Base-by-base conservation (phyloP, 2,797 vertebrate genomes). In the Philypnodon macrostomus region DNA sequence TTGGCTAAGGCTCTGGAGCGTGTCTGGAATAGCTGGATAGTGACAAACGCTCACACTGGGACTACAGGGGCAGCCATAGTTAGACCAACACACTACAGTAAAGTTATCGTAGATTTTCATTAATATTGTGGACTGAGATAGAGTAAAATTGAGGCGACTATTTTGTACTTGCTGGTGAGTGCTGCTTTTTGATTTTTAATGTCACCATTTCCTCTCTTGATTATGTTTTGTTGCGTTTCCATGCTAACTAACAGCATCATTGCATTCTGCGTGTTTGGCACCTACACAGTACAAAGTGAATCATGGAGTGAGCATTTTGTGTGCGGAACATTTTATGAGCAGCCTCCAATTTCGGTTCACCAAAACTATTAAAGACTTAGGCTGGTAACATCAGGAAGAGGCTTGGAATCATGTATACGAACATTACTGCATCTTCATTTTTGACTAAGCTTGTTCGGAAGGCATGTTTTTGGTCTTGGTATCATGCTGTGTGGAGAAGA, bases 1-100 rank as follows among this genome's bases (percentile, higher is more conserved):
- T 93, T 92, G 91, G 91, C 85, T 79, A 79, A n/a, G 73, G 87
- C 85, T 79, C 65, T 63, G 64, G 73, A 85, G 84, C 87, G 85
- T 90, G 85, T 90, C 86, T 89, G 74, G 82, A 90, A 90, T 89
- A 84, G 70, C 74, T 69, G 63, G 76, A 65, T 55, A 63, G 83
- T 77, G 77, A 74, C 80, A 58, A 73, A 58, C 65, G 40, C 71
- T 63, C 32, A 46, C 40, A 45, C 53, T 47, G 56, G 49, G 63
- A 68, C 44, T 63, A 67, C 44, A 23, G 62, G 58, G 47, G 47
- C 47, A 33, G 53, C 15, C 58, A 29, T 39, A 32, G 52, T 31
- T 47, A 39, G 51, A 23, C 31, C 13, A 29, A 26, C 41, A 47
- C 38, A 27, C 24, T 6, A 18, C 33, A 13, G 12, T 16, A 0